A percentile compares a stretch with the other conserved stretches of the same genome.
These are phyloP conservation scores for Eremobia ochroleuca DNA, from an alignment of 2,888 invertebrate species.

Conservation along the genomic window DNA sequence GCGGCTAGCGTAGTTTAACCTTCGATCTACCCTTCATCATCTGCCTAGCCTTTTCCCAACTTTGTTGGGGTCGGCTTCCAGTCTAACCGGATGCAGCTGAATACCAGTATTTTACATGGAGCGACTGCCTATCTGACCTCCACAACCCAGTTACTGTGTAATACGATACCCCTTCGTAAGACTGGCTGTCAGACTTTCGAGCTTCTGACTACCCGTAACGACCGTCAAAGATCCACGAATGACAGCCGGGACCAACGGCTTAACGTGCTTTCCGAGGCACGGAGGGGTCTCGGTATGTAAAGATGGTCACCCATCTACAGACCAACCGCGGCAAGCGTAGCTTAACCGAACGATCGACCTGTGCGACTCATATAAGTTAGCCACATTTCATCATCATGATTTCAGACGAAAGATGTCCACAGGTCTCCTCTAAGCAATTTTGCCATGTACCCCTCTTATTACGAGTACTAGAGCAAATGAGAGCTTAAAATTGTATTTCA, in stretches of 20 bases:
- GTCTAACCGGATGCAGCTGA: too few species aligned
- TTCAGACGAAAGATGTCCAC: too few species aligned
- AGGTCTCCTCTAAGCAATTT: too few species aligned
- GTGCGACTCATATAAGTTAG: background rate
- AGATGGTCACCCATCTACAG: background rate
- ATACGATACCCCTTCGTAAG: too few species aligned
- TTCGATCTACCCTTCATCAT: background rate
- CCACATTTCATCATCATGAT: too few species aligned
- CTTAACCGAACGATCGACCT: background rate
- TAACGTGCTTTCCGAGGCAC: background rate
- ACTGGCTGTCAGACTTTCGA: too few species aligned
- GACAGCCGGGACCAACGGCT: background rate
- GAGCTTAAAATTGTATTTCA: background rate
- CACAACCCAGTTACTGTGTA: too few species aligned
- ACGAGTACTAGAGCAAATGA: background rate
- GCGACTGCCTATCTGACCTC: too few species aligned
- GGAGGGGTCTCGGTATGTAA: background rate
- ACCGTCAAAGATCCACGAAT: background rate
- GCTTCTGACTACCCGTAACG: background rate
- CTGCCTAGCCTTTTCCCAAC: too few species aligned
- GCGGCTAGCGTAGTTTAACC: background rate
- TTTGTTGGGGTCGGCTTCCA: too few species aligned
- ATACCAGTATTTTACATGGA: too few species aligned
- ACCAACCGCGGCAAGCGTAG: background rate
- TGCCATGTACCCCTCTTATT: background rate